Evolutionary conservation across 1,140 invertebrate genomes (phyloP), one percentile per base, ranked within the genome.

Genomic region (Aphidius ervi): DNA sequence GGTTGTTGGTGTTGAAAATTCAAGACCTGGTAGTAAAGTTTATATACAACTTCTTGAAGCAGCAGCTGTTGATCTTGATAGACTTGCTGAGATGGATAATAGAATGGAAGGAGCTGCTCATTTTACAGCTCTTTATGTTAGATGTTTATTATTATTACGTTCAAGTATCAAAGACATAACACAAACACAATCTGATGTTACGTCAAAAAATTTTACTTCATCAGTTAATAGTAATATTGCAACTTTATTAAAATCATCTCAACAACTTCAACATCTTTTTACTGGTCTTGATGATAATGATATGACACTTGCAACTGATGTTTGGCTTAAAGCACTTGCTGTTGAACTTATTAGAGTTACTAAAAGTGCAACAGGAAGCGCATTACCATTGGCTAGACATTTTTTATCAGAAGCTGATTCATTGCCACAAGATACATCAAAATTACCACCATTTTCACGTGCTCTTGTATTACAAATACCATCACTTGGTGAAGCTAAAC

Each of bases 71-170:
- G 89, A 92, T 73, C 81, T 93, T 6, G 77, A 80, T 67, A 82
- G 87, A 61, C 72, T 95, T n/a, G 86, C 90, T n/a, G 87, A 92
- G 77, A 90, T 97, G 78, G 94, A 97, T 78, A 83, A 86, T 20
- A 81, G 82, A 16, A 86, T 94, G 70, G 87, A 90, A 54, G 91
- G 93, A 3, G 88, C 92, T 1, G 92, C 93, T 0, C 87, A 91
- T 71, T 96, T 96, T 78, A 88, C 90, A 43, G 87, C 90, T 41
- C 78, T 94, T 31, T 95, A 92, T 67, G 88, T 95, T 57, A 70
- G 76, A 48, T 80, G 80, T 50, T 55, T 79, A 8, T 63, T 81
- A 31, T 61, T 81, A 31, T 57, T 81, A 61, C 70, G 72, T 43
- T 83, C 81, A 50, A 70, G 78, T 9, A 67, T 74, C 2, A 78